phyloP scores from a whole-genome alignment of 1,140 invertebrate species.

The Bombus polaris region DNA sequence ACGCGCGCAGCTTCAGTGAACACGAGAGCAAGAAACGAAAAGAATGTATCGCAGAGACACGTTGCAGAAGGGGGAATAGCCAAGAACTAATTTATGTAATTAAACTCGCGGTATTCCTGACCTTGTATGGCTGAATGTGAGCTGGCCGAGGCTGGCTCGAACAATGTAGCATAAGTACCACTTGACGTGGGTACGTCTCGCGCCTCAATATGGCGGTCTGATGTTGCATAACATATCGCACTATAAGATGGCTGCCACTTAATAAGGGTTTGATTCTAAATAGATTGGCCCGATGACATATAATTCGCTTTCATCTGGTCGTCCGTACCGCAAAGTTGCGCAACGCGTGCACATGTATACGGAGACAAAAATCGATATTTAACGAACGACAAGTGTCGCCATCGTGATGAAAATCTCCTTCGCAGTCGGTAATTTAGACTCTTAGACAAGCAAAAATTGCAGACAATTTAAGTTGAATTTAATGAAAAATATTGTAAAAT shows the following conservation, averaged over 20 bases:
- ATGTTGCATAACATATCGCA: conserved; percentile 63
- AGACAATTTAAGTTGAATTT: too few relatives aligned
- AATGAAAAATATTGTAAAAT: not conserved
- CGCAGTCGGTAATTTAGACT: not conserved
- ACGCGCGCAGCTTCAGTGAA: not conserved
- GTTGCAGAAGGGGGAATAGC: conserved; percentile 7
- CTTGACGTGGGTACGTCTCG: conserved; percentile 44
- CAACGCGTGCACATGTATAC: conserved; percentile 38
- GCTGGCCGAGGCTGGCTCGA: conserved; percentile 39
- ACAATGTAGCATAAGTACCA: conserved; percentile 46
- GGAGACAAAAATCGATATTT: conserved; percentile 24
- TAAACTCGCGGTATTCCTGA: conserved; percentile 77
- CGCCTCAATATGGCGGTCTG: conserved; percentile 62
- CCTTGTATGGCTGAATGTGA: conserved; percentile 73
- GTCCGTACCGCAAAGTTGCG: conserved; percentile 45
- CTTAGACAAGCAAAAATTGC: too few relatives aligned
- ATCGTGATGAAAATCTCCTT: not conserved
- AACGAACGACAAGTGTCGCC: not conserved
- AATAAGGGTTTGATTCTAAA: conserved; percentile 77
- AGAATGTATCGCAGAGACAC: not conserved
- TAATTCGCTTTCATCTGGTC: conserved; percentile 72
- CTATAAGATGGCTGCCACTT: conserved; percentile 69
- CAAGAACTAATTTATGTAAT: conserved; percentile 78
- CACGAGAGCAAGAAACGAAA: not conserved
- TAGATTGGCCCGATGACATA: conserved; percentile 78